These are phyloP conservation scores for Epicampocera succincta DNA, from an alignment of 2,888 invertebrate species.

Conservation along the genomic window DNA sequence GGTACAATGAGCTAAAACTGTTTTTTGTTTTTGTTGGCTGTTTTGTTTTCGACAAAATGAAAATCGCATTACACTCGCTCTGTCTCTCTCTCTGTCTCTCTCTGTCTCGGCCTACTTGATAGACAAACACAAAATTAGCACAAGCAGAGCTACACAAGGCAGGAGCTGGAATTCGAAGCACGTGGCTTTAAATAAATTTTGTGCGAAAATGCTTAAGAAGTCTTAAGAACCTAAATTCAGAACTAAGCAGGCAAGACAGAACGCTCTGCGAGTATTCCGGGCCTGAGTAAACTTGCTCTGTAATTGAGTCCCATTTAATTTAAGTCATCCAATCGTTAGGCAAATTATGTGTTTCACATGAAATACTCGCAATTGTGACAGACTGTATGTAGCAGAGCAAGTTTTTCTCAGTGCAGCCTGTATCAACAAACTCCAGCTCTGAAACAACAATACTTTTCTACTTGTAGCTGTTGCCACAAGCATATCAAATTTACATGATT, in stretches of 20 bases:
- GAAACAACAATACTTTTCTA: neutral
- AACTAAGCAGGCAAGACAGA: too few relatives aligned
- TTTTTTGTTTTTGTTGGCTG: neutral
- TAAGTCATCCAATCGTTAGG: too few relatives aligned
- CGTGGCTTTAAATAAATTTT: constrained; percentile 37
- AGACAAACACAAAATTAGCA: constrained; percentile 32
- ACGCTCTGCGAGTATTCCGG: too few relatives aligned
- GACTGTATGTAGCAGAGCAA: neutral
- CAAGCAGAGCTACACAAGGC: neutral
- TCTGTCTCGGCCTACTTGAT: constrained; percentile 55
- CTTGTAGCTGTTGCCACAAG: neutral
- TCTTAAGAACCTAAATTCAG: neutral
- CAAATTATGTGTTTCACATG: too few relatives aligned
- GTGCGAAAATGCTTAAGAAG: constrained; percentile 5
- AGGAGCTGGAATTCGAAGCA: neutral
- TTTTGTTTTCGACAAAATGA: neutral
- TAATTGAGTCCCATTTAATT: too few relatives aligned
- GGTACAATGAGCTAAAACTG: constrained; percentile 51
- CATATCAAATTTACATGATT: constrained; percentile 16
- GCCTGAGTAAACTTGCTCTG: too few relatives aligned
- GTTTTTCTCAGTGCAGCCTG: too few relatives aligned
- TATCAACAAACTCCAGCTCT: neutral
- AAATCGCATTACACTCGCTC: constrained; percentile 40
- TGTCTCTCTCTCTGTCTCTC: too few relatives aligned
- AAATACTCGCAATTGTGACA: neutral